These are phyloP conservation scores for Plodia interpunctella DNA, from an alignment of 1,140 invertebrate genomes.

Conservation along the genomic window DNA sequence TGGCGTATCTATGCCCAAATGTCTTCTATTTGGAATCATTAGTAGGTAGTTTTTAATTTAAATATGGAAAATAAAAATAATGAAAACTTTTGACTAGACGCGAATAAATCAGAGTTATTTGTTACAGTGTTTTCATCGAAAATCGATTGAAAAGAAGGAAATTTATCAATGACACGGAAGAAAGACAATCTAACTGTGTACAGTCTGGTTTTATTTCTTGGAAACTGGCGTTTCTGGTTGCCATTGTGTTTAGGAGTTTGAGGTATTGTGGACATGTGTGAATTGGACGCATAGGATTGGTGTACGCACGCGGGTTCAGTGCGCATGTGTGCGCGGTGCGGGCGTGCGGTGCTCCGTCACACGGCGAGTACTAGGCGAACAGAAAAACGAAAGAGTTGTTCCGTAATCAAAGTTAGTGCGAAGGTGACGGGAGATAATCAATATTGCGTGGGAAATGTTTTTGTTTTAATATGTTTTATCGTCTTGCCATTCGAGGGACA, in stretches of 20 bases:
- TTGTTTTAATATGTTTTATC: neutral
- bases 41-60: neutral
- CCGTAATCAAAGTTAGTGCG: slow-evolving; percentile 13
- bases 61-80: neutral
- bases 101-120: neutral
- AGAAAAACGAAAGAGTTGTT: slow-evolving; percentile 27
- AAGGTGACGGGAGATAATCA: slow-evolving; percentile 24
- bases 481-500: neutral
- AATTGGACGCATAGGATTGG: slow-evolving; percentile 33
- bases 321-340: slow-evolving; percentile 69
- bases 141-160: neutral
- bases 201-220: neutral
- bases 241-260: slow-evolving; percentile 16
- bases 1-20: neutral
- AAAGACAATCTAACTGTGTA: neutral
- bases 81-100: too few species aligned
- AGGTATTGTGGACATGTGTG: slow-evolving; percentile 20
- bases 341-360: slow-evolving; percentile 60
- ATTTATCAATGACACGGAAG: neutral
- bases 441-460: slow-evolving; percentile 19
- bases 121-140: neutral
- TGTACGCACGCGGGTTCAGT: slow-evolving; percentile 28
- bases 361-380: slow-evolving; percentile 62
- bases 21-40: neutral
- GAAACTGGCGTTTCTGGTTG: slow-evolving; percentile 12